phyloP scores from a whole-genome alignment of 2,797 vertebrate species.

The Coranthus polyacanthus region DNA sequence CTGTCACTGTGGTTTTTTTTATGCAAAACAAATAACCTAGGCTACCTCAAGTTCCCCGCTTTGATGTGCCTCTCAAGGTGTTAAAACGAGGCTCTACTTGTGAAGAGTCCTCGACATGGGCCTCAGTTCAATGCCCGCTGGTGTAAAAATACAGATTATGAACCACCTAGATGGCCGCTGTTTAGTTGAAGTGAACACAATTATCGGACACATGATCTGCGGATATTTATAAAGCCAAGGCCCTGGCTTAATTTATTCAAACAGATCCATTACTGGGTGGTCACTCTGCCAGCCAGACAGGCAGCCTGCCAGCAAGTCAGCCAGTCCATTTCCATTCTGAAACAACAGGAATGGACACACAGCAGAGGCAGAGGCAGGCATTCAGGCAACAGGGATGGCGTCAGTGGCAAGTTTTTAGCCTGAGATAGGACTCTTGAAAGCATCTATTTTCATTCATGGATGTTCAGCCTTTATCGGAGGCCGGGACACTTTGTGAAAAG shows the following conservation, averaged over 20 bases:
- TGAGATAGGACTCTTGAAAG: conserved; percentile 85
- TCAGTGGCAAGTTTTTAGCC: conserved; percentile 79
- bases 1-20: conserved; percentile 2
- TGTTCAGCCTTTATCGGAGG: conserved; percentile 81
- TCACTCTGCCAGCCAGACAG: conserved; percentile 66
- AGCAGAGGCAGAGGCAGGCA: conserved; percentile 42
- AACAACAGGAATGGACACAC: conserved; percentile 37
- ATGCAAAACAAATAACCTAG: conserved; percentile 9
- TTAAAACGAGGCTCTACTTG: conserved; percentile 27
- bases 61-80: conserved; percentile 23
- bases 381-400: conserved; percentile 45
- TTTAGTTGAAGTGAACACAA: conserved; percentile 76
- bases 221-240: conserved; percentile 86
- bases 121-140: conserved; percentile 35
- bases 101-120: conserved; percentile 23
- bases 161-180: conserved; percentile 63
- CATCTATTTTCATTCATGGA: conserved; percentile 88
- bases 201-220: conserved; percentile 82
- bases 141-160: conserved; percentile 76
- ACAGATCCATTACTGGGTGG: conserved; percentile 83
- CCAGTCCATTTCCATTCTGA: conserved; percentile 68
- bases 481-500: conserved; percentile 78
- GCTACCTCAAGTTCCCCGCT: conserved; percentile 7
- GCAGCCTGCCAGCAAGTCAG: conserved; percentile 59
- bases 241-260: conserved; percentile 80